phyloP scores from a whole-genome alignment of 2,888 invertebrate species.

The Hemithea aestivaria region DNA sequence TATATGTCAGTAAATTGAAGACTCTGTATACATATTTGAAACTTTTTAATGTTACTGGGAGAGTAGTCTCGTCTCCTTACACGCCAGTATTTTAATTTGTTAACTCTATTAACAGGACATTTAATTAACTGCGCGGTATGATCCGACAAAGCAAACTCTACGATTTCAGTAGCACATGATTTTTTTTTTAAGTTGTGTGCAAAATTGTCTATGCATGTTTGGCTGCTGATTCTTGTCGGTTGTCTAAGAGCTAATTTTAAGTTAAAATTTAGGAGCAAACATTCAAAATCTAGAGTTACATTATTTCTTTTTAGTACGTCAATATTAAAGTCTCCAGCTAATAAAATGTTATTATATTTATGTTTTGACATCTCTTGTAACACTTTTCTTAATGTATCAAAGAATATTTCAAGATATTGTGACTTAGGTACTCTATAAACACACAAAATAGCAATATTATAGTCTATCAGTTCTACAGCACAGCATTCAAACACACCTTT shows the following conservation, averaged over 20 bases:
- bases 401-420: too few species aligned
- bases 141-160: neutral
- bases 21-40: neutral
- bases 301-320: neutral
- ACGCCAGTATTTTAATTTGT: neutral
- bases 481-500: constrained; percentile 8
- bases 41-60: neutral
- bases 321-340: constrained; percentile 1
- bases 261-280: neutral
- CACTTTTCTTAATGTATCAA: neutral
- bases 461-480: constrained; percentile 7
- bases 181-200: neutral
- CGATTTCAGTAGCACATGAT: neutral
- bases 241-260: neutral
- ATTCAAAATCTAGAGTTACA: neutral
- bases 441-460: constrained; percentile 9
- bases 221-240: neutral
- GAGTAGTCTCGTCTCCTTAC: neutral
- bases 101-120: neutral
- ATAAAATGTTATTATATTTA: neutral
- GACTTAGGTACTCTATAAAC: constrained; percentile 5
- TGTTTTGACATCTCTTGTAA: neutral
- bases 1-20: neutral
- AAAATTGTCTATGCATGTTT: neutral
- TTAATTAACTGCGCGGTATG: neutral